A percentile compares a stretch with the other conserved stretches of the same genome.
Evolutionary conservation across 2,113 vertebrate species (phyloP).

Genomic region (Notarius quadriscutis): DNA sequence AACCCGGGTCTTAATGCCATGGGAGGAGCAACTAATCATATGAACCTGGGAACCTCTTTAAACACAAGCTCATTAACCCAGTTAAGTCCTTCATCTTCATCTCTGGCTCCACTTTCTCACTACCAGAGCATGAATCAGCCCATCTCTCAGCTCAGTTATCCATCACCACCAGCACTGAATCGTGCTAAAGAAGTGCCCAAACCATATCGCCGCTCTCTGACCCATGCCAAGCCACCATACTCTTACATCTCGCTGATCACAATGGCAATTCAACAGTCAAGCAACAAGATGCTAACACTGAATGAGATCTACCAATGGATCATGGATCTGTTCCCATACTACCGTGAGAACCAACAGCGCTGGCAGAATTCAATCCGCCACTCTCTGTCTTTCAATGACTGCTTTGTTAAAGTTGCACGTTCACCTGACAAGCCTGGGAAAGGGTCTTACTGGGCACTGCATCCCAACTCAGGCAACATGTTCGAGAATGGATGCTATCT

Average conservation of each 20-base stretch:
- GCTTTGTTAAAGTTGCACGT: slow-evolving; percentile 88
- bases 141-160: slow-evolving; percentile 76
- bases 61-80: slow-evolving; percentile 72
- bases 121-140: slow-evolving; percentile 78
- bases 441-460: slow-evolving; percentile 90
- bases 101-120: slow-evolving; percentile 73
- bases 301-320: slow-evolving; percentile 96
- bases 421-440: slow-evolving; percentile 89
- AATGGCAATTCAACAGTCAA: slow-evolving; percentile 91
- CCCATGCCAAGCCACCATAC: slow-evolving; percentile 87
- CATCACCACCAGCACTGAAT: slow-evolving; percentile 67
- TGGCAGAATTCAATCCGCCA: slow-evolving; percentile 94
- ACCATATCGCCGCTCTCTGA: slow-evolving; percentile 83
- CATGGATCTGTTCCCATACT: slow-evolving; percentile 93
- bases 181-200: slow-evolving; percentile 80
- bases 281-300: slow-evolving; percentile 88
- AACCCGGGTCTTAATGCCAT: slow-evolving; percentile 71
- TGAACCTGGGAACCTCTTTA: slow-evolving; percentile 74
- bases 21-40: slow-evolving; percentile 71
- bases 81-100: slow-evolving; percentile 70
- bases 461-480: slow-evolving; percentile 90
- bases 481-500: slow-evolving; percentile 92
- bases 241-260: slow-evolving; percentile 95
- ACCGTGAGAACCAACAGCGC: slow-evolving; percentile 88
- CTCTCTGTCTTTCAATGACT: slow-evolving; percentile 92